Evolutionary conservation across 1,140 invertebrate species (phyloP).

Genomic region (Drosophila leontia): DNA sequence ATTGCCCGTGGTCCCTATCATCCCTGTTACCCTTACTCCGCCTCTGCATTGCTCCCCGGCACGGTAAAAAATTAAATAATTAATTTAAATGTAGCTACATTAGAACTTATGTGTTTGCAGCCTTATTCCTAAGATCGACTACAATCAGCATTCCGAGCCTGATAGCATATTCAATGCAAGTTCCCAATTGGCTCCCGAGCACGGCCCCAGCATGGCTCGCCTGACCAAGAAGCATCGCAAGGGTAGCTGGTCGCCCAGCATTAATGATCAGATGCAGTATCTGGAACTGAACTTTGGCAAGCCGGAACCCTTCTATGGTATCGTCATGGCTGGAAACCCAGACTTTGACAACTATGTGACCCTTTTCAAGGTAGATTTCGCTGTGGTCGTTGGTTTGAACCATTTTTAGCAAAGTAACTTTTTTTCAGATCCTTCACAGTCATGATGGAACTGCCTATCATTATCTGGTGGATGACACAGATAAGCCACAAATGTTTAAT

Average conservation of each 20-base stretch:
- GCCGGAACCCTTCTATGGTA: slow-evolving; percentile 89
- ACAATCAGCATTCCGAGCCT: slow-evolving; percentile 85
- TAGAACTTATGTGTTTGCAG: slow-evolving; percentile 38
- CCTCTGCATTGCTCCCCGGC: slow-evolving; percentile 85
- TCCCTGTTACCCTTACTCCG: slow-evolving; percentile 86
- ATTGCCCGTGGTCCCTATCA: slow-evolving; percentile 55
- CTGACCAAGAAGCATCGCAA: slow-evolving; percentile 83
- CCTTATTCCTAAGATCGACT: slow-evolving; percentile 87
- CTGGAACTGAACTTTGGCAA: slow-evolving; percentile 89
- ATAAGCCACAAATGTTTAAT: slow-evolving; percentile 88
- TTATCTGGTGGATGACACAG: slow-evolving; percentile 84
- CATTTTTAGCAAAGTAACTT: neutral
- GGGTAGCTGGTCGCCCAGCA: slow-evolving; percentile 89
- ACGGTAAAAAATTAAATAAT: slow-evolving; percentile 65
- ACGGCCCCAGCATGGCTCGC: slow-evolving; percentile 86
- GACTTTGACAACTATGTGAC: slow-evolving; percentile 90
- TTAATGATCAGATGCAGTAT: slow-evolving; percentile 87
- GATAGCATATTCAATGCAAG: slow-evolving; percentile 88
- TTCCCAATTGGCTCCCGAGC: slow-evolving; percentile 85
- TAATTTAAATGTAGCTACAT: neutral
- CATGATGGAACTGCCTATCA: slow-evolving; percentile 87
- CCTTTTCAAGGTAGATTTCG: slow-evolving; percentile 87
- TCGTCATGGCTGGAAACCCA: slow-evolving; percentile 89
- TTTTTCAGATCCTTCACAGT: slow-evolving; percentile 88
- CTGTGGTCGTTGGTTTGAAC: neutral